phyloP scores from a whole-genome alignment of 2,888 invertebrate genomes.

The Drosophila gaucha region DNA sequence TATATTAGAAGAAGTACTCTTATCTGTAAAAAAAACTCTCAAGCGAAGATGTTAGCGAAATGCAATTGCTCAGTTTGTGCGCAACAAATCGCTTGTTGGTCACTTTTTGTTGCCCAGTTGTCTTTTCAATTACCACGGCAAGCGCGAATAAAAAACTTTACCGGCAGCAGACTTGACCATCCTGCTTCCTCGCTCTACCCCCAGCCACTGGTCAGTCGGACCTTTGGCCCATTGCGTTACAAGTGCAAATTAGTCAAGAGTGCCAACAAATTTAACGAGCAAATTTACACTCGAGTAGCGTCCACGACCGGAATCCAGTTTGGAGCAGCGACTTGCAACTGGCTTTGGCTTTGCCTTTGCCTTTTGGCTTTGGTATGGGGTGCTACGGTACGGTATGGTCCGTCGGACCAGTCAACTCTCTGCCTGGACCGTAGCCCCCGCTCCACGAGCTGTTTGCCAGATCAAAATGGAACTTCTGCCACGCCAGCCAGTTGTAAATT shows the following conservation, averaged over 20 bases:
- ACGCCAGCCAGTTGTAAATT: constrained; percentile 60
- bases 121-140: constrained; percentile 68
- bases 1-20: constrained; percentile 1
- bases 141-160: constrained; percentile 24
- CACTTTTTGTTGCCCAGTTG: constrained; percentile 46
- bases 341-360: neutral
- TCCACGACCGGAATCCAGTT: constrained; percentile 52
- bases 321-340: constrained; percentile 34
- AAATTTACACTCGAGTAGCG: constrained; percentile 76
- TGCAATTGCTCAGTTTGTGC: constrained; percentile 19
- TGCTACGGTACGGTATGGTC: constrained; percentile 9
- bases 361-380: neutral
- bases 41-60: constrained; percentile 26
- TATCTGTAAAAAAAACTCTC: constrained; percentile 1
- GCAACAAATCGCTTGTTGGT: constrained; percentile 28
- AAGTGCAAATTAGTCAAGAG: constrained; percentile 80
- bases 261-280: constrained; percentile 81
- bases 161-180: constrained; percentile 10
- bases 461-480: constrained; percentile 50
- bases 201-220: constrained; percentile 3
- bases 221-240: constrained; percentile 62
- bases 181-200: neutral
- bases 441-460: constrained; percentile 41
- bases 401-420: constrained; percentile 2
- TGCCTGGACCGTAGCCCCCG: neutral